These are phyloP conservation scores for Gobiocypris rarus DNA, from an alignment of 2,113 vertebrate genomes.

Conservation along the genomic window DNA sequence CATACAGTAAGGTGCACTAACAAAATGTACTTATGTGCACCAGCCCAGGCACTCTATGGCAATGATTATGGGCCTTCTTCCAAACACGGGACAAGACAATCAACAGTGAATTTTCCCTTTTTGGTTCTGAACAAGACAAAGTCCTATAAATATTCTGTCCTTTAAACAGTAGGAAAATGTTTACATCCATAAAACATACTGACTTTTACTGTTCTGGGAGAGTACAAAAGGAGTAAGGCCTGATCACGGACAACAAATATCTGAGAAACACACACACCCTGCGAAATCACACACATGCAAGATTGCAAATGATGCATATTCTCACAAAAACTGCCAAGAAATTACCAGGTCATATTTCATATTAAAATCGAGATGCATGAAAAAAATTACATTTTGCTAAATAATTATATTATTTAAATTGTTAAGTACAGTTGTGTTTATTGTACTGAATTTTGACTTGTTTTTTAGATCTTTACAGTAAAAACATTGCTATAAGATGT, in stretches of 20 bases:
- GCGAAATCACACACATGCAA: neutral
- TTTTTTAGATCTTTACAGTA: neutral
- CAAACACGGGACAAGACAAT: neutral
- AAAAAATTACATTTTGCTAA: neutral
- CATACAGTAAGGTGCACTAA: slow-evolving; percentile 60
- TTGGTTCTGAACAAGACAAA: slow-evolving; percentile 24
- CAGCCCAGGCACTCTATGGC: slow-evolving; percentile 27
- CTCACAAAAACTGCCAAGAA: neutral
- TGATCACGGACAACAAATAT: slow-evolving; percentile 1
- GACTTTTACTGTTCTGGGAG: neutral
- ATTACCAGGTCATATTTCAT: neutral
- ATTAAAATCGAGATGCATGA: neutral
- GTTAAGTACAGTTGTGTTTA: neutral
- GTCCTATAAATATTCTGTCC: neutral
- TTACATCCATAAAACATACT: slow-evolving; percentile 4
- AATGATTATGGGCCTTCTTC: slow-evolving; percentile 1
- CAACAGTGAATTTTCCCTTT: slow-evolving; percentile 23
- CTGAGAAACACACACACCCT: neutral
- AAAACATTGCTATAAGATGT: neutral
- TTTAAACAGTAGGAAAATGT: slow-evolving; percentile 11
- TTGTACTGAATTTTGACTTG: neutral
- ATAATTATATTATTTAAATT: neutral
- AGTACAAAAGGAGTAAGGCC: neutral
- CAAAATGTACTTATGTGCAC: slow-evolving; percentile 49
- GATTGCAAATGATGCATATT: neutral